Percentiles rank a stretch among this genome's conserved stretches.
Conservation (phyloP, 2,888 invertebrate genomes). For the Drosophila sordidula region DNA sequence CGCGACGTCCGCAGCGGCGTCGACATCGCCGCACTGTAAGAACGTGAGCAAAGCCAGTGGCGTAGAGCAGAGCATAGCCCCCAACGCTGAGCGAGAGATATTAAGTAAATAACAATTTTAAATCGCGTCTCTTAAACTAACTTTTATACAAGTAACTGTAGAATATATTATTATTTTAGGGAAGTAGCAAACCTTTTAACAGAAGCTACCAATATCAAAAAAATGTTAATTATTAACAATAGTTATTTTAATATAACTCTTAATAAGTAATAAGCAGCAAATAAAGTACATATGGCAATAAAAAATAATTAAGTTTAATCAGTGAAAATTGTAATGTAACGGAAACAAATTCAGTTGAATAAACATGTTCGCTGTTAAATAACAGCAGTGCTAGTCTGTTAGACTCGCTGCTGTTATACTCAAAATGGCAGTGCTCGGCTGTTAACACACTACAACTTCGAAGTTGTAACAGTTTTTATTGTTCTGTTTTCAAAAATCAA, state of each 20-base stretch:
- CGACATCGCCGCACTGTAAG: constrained; percentile 9
- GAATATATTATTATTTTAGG: background rate
- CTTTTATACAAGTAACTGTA: background rate
- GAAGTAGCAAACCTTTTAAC: no score
- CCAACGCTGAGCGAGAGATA: constrained; percentile 2
- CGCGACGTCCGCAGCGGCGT: constrained; percentile 9
- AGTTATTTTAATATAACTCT: no score
- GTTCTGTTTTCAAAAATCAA: background rate
- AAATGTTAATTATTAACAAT: no score
- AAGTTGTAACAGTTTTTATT: background rate
- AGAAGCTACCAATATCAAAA: no score
- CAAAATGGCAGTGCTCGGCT: constrained; percentile 26
- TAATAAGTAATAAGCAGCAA: no score
- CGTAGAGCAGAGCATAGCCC: constrained; percentile 9
- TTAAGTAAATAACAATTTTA: constrained; percentile 1
- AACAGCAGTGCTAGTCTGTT: background rate
- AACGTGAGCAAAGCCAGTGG: constrained; percentile 26
- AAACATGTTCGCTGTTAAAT: constrained; percentile 1
- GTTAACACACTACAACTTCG: background rate
- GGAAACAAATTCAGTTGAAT: no score
- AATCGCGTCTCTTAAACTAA: no score
- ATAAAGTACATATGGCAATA: no score
- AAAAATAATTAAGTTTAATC: no score
- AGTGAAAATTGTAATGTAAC: no score
- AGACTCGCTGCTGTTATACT: constrained; percentile 24